Percentiles rank a stretch among this genome's conserved stretches.
phyloP scores from a whole-genome alignment of 2,888 invertebrate genomes.

The Idaea biselata region DNA sequence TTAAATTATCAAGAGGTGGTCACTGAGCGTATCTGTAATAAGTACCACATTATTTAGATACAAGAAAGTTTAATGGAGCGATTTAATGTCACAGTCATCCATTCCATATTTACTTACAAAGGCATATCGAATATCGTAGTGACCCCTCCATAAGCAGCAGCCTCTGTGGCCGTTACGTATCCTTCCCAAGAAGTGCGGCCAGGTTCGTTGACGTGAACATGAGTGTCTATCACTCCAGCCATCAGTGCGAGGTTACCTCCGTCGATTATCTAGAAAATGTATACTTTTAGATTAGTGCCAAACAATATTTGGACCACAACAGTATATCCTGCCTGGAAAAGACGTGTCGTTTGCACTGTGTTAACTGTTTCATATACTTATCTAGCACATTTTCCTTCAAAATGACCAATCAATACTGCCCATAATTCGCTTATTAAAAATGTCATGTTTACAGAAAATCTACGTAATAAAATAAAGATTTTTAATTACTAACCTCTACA shows the following conservation, averaged over 20 bases:
- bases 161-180: slow-evolving; percentile 84
- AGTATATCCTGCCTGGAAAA: neutral
- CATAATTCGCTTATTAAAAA: too few species aligned
- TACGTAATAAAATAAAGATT: neutral
- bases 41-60: too few species aligned
- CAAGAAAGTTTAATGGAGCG: too few species aligned
- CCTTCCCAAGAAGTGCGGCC: slow-evolving; percentile 88
- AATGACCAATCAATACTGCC: too few species aligned
- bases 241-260: slow-evolving; percentile 74
- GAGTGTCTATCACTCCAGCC: slow-evolving; percentile 86
- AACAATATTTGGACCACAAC: slow-evolving; percentile 11
- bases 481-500: neutral
- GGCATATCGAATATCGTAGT: slow-evolving; percentile 88
- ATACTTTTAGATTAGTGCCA: slow-evolving; percentile 55
- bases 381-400: too few species aligned
- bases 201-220: slow-evolving; percentile 88
- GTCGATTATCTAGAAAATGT: slow-evolving; percentile 52
- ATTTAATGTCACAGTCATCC: too few species aligned
- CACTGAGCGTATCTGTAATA: too few species aligned
- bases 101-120: slow-evolving; percentile 70
- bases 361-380: too few species aligned
- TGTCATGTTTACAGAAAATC: neutral
- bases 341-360: too few species aligned
- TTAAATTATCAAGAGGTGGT: too few species aligned
- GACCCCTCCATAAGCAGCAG: slow-evolving; percentile 86